Conservation (phyloP, 1,140 invertebrate genomes). For the Neoseiulus cucumeris region DNA sequence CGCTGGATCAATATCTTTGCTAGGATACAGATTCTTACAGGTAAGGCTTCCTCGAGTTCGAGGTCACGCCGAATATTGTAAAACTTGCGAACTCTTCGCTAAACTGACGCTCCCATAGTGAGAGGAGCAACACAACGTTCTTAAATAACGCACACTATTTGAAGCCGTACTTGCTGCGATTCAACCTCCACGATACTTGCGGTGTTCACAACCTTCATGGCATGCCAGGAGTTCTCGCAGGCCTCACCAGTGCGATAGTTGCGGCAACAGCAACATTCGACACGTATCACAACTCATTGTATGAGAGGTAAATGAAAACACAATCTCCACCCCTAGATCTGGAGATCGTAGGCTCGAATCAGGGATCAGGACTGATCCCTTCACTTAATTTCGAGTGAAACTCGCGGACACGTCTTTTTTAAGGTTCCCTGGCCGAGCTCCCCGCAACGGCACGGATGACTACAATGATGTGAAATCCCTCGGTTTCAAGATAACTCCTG, state of each 20-base stretch:
- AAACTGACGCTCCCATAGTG: not conserved
- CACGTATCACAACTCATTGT: conserved; percentile 29
- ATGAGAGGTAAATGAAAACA: not conserved
- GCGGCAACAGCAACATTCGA: conserved; percentile 44
- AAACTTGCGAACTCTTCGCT: no score
- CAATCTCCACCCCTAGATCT: conserved; percentile 17
- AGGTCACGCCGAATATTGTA: not conserved
- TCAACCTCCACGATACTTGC: conserved; percentile 71
- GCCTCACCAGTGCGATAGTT: conserved; percentile 50
- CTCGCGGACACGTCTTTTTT: not conserved
- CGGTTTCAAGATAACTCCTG: conserved; percentile 26
- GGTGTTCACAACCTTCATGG: conserved; percentile 90
- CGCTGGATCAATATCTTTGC: conserved; percentile 57
- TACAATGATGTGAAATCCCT: conserved; percentile 21
- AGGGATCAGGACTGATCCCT: not conserved
- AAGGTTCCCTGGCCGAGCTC: conserved; percentile 32
- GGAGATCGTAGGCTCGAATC: conserved; percentile 21
- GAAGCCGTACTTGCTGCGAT: conserved; percentile 25
- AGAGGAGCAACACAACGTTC: not conserved
- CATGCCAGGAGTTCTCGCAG: conserved; percentile 72
- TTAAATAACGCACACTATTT: not conserved
- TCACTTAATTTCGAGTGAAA: not conserved
- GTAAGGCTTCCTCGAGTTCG: conserved; percentile 32
- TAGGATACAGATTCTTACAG: conserved; percentile 63
- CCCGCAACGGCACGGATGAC: conserved; percentile 24